Base-by-base conservation (phyloP, 1,140 invertebrate genomes). In the Drosophila nasuta region DNA sequence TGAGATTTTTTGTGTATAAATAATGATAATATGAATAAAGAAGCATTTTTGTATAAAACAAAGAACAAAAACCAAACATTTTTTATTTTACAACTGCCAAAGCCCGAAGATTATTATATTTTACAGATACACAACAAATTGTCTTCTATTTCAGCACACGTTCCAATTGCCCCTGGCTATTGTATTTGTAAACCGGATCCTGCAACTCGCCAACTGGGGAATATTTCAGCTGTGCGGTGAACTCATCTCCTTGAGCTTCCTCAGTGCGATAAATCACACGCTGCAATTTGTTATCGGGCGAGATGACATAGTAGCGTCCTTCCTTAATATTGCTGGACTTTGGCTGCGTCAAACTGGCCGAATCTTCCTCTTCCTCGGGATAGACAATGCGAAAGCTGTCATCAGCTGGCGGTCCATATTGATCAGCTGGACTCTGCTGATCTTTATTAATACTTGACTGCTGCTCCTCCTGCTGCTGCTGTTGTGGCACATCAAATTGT, bases 31-130 rank as follows among this genome's bases (percentile, higher is more conserved):
- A 25, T 52, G 75, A 91, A 91, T 91, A 88, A 91, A 88, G 85
- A 91, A 81, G 85, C 90, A 91, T 91, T 91, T 91, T 91, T 91
- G 90, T 91, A 91, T 91, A 91, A 91, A 91, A 91, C 90, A 91
- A 91, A 91, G 90, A 85, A 77, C 85, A 78, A 80, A 25, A 82
- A 85, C 69, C n/a, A 10, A 6, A 13, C 49, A 25, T 25, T 25
- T 25, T 66, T 82, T 15, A 52, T 43, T 67, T 45, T 38, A 6
- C n/a, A 6, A 7, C 6, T 45, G 8, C 20, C 3, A 51, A 52
- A 46, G 4, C 1, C 48, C 17, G 15, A 48, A 20, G 10, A 5
- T 45, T 30, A 41, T 41, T 20, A 51, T 8, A 33, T 33, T 33
- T 1, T 33, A 33, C 30, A 10, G 11, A 8, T 49, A 1, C 17